phyloP scores from a whole-genome alignment of 2,797 vertebrate species.

The Gobionotothen gibberifrons region DNA sequence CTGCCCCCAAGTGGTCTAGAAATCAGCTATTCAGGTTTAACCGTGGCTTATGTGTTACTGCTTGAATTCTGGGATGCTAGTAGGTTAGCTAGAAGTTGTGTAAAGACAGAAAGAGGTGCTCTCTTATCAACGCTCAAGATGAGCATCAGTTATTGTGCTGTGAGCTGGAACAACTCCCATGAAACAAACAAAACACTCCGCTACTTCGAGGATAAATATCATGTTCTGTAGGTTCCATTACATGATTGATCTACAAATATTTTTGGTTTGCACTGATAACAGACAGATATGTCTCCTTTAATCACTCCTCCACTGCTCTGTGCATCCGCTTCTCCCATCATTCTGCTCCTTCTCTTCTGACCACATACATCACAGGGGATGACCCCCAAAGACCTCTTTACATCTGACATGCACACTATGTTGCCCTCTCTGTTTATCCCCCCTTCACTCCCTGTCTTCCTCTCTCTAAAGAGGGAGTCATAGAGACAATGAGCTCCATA shows the following conservation, averaged over 20 bases:
- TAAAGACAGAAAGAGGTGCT: slow-evolving; percentile 16
- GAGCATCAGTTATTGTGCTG: slow-evolving; percentile 15
- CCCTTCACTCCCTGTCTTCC: slow-evolving; percentile 16
- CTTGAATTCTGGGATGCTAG: slow-evolving; percentile 10
- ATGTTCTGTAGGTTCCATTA: slow-evolving; percentile 35
- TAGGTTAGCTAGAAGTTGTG: slow-evolving; percentile 2
- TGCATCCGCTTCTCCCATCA: slow-evolving; percentile 46
- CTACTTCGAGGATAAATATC: slow-evolving; percentile 27
- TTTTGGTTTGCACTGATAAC: slow-evolving; percentile 58
- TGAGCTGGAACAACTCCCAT: slow-evolving; percentile 31
- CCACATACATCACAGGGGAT: slow-evolving; percentile 65
- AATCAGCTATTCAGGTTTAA: not conserved
- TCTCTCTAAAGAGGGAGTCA: slow-evolving; percentile 67
- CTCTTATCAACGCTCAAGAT: slow-evolving; percentile 29
- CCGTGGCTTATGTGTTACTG: not conserved
- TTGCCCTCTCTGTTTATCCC: slow-evolving; percentile 36
- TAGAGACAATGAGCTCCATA: slow-evolving; percentile 85
- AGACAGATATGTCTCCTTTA: slow-evolving; percentile 58
- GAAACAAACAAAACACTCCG: slow-evolving; percentile 5
- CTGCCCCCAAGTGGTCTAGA: slow-evolving; percentile 6
- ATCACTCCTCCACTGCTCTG: slow-evolving; percentile 33
- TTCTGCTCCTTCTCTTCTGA: slow-evolving; percentile 46
- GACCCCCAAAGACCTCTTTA: slow-evolving; percentile 72
- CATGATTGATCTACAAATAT: slow-evolving; percentile 48
- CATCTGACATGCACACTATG: slow-evolving; percentile 69